phyloP scores from a whole-genome alignment of 2,113 vertebrate genomes.

The Centrocercus urophasianus region DNA sequence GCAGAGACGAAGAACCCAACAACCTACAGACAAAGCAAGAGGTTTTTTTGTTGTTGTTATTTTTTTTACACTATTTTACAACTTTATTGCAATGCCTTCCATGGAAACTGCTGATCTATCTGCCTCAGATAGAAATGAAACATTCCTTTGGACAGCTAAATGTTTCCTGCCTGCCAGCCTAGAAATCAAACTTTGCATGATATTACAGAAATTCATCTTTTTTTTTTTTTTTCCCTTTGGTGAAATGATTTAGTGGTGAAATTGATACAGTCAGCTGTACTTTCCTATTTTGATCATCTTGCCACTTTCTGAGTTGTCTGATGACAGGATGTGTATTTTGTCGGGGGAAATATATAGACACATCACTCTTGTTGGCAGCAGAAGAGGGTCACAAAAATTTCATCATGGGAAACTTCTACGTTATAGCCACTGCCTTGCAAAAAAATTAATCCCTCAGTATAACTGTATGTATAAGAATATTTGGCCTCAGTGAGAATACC shows the following conservation, averaged over 20 bases:
- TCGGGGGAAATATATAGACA: constrained; percentile 56
- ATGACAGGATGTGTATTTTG: constrained; percentile 67
- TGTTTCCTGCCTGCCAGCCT: constrained; percentile 46
- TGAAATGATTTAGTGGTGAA: constrained; percentile 40
- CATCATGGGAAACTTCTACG: constrained; percentile 46
- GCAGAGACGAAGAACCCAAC: neutral
- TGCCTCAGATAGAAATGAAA: constrained; percentile 50
- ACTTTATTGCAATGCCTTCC: constrained; percentile 31
- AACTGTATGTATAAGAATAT: neutral
- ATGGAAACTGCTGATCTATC: constrained; percentile 35
- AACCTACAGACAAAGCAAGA: neutral
- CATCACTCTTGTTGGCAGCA: constrained; percentile 57
- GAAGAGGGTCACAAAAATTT: constrained; percentile 68
- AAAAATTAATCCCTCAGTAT: neutral
- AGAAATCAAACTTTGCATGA: constrained; percentile 66
- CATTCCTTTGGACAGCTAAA: constrained; percentile 51
- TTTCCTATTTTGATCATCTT: constrained; percentile 69
- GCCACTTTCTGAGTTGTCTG: constrained; percentile 60
- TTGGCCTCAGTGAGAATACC: neutral
- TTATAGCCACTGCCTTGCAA: constrained; percentile 19
- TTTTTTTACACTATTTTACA: constrained; percentile 8
- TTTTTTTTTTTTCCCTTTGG: constrained; percentile 44
- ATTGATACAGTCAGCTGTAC: constrained; percentile 66
- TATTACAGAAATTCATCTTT: constrained; percentile 67
- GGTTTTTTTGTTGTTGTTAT: neutral